Evolutionary conservation across 64 coral and sea anemone species (phyloP).

Genomic region (Cladopsammia gracilis): DNA sequence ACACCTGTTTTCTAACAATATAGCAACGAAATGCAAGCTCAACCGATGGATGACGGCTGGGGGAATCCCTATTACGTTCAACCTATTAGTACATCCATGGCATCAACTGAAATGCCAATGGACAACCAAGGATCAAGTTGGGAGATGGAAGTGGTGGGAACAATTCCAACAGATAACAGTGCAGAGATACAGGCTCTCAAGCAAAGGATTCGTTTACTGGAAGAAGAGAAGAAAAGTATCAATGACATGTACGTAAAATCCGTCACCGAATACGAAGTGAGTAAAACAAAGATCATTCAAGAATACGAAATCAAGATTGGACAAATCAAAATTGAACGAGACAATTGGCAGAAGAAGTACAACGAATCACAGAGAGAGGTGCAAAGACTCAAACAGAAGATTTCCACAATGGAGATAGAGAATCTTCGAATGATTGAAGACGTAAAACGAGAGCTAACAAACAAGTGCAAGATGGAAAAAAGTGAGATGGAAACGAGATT

Average conservation of each 20-base stretch:
- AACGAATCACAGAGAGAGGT: constrained; percentile 46
- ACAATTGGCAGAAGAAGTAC: constrained; percentile 69
- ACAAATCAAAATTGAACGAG: constrained; percentile 59
- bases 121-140: constrained; percentile 7
- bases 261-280: constrained; percentile 65
- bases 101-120: not conserved
- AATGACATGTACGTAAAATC: constrained; percentile 67
- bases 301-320: constrained; percentile 69
- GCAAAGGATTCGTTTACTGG: not conserved
- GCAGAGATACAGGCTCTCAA: constrained; percentile 10
- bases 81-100: not conserved
- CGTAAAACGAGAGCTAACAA: constrained; percentile 12
- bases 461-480: constrained; percentile 62
- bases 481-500: constrained; percentile 25
- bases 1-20: not conserved
- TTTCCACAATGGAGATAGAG: constrained; percentile 28
- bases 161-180: constrained; percentile 38
- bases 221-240: constrained; percentile 67
- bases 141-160: constrained; percentile 58
- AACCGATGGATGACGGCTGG: constrained; percentile 17
- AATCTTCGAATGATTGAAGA: constrained; percentile 49
- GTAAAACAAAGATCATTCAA: constrained; percentile 54
- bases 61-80: constrained; percentile 19
- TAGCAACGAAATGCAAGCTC: not conserved
- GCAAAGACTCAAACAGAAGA: constrained; percentile 40